Evolutionary conservation across 2,113 vertebrate genomes (phyloP), one percentile per base, ranked within the genome.

Genomic region (Apeltes quadracus): DNA sequence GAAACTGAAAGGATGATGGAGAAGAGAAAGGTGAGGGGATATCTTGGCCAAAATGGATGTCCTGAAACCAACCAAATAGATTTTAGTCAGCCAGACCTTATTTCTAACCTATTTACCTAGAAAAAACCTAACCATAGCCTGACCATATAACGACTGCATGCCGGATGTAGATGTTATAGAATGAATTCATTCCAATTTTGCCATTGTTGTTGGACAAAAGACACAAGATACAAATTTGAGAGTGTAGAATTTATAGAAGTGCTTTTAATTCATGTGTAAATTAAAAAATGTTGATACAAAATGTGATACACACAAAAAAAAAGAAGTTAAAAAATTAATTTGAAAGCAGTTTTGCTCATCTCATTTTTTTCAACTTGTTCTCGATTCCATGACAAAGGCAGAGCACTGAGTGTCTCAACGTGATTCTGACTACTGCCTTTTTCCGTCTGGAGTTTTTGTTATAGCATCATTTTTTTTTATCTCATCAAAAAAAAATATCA

Each of bases 381-480:
- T 64, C 2, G 36, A 25, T 9, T 55, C 51, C 13, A n/a, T 50
- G 12, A 15, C 34, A 69, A 50, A 32, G n/a, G 46, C 7, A 34
- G 0, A 61, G 7, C 8, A 15, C 20, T 66, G 16, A 32, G 29
- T 22, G 25, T 62, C 34, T 68, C 51, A 34, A 55, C 23, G 51
- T 2, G 1, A n/a, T 62, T 68, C 39, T 39, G n/a, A 72, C 39
- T 43, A 44, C 8, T 66, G 27, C 23, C 11, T 51, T 62, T 59
- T 68, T 5, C 70, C 46, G 46, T 16, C 5, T 18, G 14, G 10
- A 62, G n/a, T 44, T 23, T 65, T 50, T 65, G 5, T 32, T 76
- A 43, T 69, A 34, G 27, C 3, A 70, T 73, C 20, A 34, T 12
- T 34, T 65, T 68, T 76, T 39, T 36, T 61, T 16, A 73, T 55